Evolutionary conservation across 2,797 vertebrate genomes (phyloP), one percentile per base, ranked within the genome.

Genomic region (Syngnathus rostellatus): DNA sequence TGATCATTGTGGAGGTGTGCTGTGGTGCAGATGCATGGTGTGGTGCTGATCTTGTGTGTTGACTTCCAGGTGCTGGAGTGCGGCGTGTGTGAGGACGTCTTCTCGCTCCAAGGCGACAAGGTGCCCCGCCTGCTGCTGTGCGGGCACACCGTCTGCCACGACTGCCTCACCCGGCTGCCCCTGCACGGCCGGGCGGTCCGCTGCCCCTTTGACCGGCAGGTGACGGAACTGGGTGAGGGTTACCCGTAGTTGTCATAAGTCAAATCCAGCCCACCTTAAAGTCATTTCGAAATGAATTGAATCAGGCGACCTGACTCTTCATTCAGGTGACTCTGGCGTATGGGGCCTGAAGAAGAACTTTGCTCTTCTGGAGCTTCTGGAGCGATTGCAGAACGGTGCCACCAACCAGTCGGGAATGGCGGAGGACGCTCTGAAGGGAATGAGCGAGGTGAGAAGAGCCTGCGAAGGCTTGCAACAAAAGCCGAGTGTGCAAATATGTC

Each of bases 321-420:
- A 0, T 66, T 14, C 53, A 99, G 96, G 97, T 21, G 96, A 99
- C 80, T 99, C 97, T 55, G 97, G 97, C 72, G 95, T 99, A 62
- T 99, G 97, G 97, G 97, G 97, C 31, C 84, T 99, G 77, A 99
- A 99, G 87, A 99, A 99, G 85, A 99, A 99, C 86, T 99, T 99
- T 89, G 96, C 97, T 79, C 89, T 98, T 77, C 89, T 99, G 63
- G 97, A 99, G 71, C 93, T 99, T 46, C 75, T 98, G 79, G 97
- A 99, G 85, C 91, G 97, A 59, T 90, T 99, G 58, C 97, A 99
- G 83, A 98, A 98, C 75, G 97, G 97, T 55, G 92, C 95, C 3
- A 86, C 86, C 80, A 94, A 94, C 83, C 96, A 96, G 71, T 92
- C 90, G 7, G 94, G 95, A 12, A 90, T 91, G 67, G 82, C 92